Evolutionary conservation across 2,888 invertebrate species (phyloP), one percentile per base, ranked within the genome.

Genomic region (Liopterus haemorrhoidalis): DNA sequence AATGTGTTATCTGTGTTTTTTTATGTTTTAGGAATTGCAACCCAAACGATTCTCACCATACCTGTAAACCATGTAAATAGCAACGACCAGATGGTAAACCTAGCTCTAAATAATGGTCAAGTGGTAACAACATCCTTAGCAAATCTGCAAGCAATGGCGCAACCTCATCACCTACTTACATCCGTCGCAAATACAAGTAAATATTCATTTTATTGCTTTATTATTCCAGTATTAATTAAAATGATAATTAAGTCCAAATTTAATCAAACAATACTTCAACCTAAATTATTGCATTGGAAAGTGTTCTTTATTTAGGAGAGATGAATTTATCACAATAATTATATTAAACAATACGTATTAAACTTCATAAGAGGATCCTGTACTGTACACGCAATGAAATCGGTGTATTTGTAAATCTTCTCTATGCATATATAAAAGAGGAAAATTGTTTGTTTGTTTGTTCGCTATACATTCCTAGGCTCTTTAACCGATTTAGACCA

Each of bases 31-130:
- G 93, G 93, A 57, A 85, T 94, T 65, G 91, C 92, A 41, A 88
- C 93, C 39, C 95, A 95, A 72, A 94, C 94, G 61, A 92, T 95
- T 64, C 75, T 95, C 58, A 93, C 94, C 54, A 94, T 95, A 65
- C 94, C 94, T 42, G 89, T 94, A 49, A 89, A 85, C 70, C 87
- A 89, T 71, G 85, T 89, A 54, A 87, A 86, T 71, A 69, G 68
- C 55, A 71, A 71, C 56, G 76, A 77, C 61, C 77, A 77, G 62
- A 83, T 85, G 79, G 83, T 85, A 19, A 85, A 89, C 65, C 69
- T 89, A 59, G 85, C 87, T 4, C 74, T 88, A 52, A 85, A 83
- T 67, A 89, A 87, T 66, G 88, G 88, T 20, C 89, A 89, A 71
- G 84, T 89, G 30, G 82, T 89, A 15, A 85, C 87, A 21, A 88